Conservation (phyloP, 1,140 invertebrate genomes). For the Drosophila busckii region DNA sequence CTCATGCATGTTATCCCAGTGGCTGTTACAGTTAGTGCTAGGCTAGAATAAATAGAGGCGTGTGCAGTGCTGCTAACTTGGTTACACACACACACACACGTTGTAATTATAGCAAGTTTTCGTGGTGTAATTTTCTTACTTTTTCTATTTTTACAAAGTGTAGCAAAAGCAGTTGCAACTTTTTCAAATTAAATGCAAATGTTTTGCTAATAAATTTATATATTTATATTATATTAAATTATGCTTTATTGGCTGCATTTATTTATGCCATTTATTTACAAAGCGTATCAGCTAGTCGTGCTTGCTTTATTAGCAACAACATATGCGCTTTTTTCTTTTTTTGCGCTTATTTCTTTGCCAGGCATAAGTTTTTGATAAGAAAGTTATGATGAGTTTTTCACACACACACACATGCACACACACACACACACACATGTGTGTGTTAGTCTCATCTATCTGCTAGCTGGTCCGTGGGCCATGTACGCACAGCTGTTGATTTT, state of each 20-base stretch:
- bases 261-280: neutral
- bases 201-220: neutral
- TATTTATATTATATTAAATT: neutral
- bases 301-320: neutral
- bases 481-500: slow-evolving; percentile 73
- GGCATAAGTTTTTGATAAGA: slow-evolving; percentile 74
- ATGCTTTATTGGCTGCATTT: neutral
- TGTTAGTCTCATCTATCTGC: neutral
- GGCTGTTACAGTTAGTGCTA: slow-evolving; percentile 24
- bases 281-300: slow-evolving; percentile 2
- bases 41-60: neutral
- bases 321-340: slow-evolving; percentile 8
- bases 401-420: slow-evolving; percentile 25
- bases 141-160: slow-evolving; percentile 23
- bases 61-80: slow-evolving; percentile 16
- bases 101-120: slow-evolving; percentile 75
- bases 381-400: slow-evolving; percentile 75
- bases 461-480: slow-evolving; percentile 36
- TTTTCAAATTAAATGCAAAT: neutral
- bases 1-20: slow-evolving; percentile 54
- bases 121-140: slow-evolving; percentile 37
- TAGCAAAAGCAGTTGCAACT: no score
- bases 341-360: slow-evolving; percentile 39
- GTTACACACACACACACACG: slow-evolving; percentile 11
- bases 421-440: neutral